Conservation (phyloP, 2,888 invertebrate species). For the Synanthedon formicaeformis region DNA sequence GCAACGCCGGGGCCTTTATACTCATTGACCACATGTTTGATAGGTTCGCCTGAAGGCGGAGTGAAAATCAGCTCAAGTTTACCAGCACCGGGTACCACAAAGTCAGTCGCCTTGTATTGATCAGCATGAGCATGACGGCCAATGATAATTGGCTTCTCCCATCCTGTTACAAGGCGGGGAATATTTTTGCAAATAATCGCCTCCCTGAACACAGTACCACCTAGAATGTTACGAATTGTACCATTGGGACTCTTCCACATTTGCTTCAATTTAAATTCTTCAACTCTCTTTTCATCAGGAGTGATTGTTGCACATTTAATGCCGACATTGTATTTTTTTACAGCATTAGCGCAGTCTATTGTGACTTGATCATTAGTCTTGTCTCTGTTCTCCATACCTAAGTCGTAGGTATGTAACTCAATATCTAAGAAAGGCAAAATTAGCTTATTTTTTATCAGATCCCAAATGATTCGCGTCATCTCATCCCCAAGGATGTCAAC, state of each 20-base stretch:
- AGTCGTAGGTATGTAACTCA: slow-evolving; percentile 92
- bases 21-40: slow-evolving; percentile 83
- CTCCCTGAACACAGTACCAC: slow-evolving; percentile 87
- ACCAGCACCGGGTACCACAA: slow-evolving; percentile 92
- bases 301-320: slow-evolving; percentile 99
- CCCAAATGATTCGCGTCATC: slow-evolving; percentile 98
- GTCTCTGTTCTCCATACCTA: slow-evolving; percentile 96
- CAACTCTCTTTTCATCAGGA: slow-evolving; percentile 95
- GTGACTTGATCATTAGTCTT: slow-evolving; percentile 96
- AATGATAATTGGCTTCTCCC: slow-evolving; percentile 97
- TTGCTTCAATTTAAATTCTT: slow-evolving; percentile 87
- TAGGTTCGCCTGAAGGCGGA: slow-evolving; percentile 73
- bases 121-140: slow-evolving; percentile 99
- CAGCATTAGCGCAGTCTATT: slow-evolving; percentile 95
- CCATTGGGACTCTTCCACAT: slow-evolving; percentile 95
- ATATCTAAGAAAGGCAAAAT: slow-evolving; percentile 96
- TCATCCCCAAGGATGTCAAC: slow-evolving; percentile 96
- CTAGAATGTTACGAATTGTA: slow-evolving; percentile 88
- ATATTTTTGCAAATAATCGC: slow-evolving; percentile 93
- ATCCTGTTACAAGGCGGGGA: slow-evolving; percentile 93
- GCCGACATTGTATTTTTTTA: slow-evolving; percentile 97
- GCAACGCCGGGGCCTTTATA: slow-evolving; percentile 92
- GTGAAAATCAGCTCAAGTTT: slow-evolving; percentile 88
- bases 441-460: slow-evolving; percentile 95
- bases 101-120: slow-evolving; percentile 97